Conservation (phyloP, 2,888 invertebrate species). For the Agonopterix alstromeriana region DNA sequence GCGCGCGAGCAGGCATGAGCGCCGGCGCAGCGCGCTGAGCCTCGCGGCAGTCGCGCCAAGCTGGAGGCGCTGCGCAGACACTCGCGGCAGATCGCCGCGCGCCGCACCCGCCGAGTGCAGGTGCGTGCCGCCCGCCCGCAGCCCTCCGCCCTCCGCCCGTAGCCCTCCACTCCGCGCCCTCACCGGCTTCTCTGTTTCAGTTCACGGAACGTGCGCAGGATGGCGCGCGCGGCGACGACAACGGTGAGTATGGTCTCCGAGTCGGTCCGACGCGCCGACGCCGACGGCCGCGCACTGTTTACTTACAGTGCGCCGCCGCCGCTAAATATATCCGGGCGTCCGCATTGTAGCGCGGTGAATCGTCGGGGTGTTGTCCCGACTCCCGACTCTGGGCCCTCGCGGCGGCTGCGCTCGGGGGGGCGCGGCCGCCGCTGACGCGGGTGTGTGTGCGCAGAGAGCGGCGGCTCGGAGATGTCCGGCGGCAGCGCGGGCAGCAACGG, state of each 20-base stretch:
- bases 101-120: conserved; percentile 88
- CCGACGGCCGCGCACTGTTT: conserved; percentile 9
- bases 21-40: conserved; percentile 11
- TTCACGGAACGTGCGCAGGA: conserved; percentile 65
- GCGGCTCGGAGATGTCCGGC: conserved; percentile 35
- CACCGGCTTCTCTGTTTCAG: conserved; percentile 42
- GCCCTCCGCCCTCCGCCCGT: conserved; percentile 7
- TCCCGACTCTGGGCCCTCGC: conserved; percentile 22
- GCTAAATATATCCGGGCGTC: conserved; percentile 41
- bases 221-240: conserved; percentile 53
- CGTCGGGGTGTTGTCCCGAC: conserved; percentile 33
- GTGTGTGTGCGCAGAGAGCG: conserved; percentile 53
- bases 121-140: conserved; percentile 63
- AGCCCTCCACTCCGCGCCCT: conserved; percentile 6
- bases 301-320: conserved; percentile 19
- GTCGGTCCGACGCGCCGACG: conserved; percentile 15
- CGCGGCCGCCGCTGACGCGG: conserved; percentile 23
- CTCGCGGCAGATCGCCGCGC: conserved; percentile 91
- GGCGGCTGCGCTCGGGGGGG: conserved; percentile 12
- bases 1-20: not conserved
- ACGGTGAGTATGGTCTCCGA: conserved; percentile 47
- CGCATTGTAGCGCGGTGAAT: conserved; percentile 37
- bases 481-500: conserved; percentile 22
- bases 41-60: conserved; percentile 27
- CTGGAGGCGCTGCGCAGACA: conserved; percentile 90